Evolutionary conservation across 2,797 vertebrate genomes (phyloP).

Genomic region (Hydrophis major): DNA sequence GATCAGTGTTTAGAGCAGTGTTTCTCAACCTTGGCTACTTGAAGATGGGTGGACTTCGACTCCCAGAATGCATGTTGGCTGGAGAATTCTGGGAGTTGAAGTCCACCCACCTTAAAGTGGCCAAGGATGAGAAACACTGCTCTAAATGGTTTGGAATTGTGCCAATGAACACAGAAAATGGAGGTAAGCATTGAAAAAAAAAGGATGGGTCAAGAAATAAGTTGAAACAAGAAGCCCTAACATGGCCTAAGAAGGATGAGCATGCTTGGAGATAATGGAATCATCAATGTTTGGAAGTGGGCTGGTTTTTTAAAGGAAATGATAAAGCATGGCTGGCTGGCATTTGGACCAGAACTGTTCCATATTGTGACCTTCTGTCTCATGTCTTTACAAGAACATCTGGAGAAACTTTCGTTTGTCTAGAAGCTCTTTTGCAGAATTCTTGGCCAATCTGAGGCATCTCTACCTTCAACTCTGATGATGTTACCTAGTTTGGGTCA

Average conservation of each 20-base stretch:
- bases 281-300: not conserved
- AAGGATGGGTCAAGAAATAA: not conserved
- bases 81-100: not conserved
- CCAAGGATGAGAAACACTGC: not conserved
- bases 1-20: not conserved
- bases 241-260: not conserved
- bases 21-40: not conserved
- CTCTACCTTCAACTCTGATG: not conserved
- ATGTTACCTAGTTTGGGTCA: not conserved
- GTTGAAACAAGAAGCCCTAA: not conserved
- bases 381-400: not conserved
- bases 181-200: not conserved
- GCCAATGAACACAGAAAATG: not conserved
- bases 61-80: not conserved
- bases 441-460: not conserved
- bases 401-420: not conserved
- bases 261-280: not conserved
- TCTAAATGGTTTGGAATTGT: not conserved
- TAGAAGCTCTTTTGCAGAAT: not conserved
- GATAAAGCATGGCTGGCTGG: not conserved
- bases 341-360: not conserved
- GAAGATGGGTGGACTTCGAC: not conserved
- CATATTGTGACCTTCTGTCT: not conserved
- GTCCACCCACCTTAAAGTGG: not conserved
- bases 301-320: not conserved